Conservation (phyloP, 2,113 vertebrate species). For the Esox niger region DNA sequence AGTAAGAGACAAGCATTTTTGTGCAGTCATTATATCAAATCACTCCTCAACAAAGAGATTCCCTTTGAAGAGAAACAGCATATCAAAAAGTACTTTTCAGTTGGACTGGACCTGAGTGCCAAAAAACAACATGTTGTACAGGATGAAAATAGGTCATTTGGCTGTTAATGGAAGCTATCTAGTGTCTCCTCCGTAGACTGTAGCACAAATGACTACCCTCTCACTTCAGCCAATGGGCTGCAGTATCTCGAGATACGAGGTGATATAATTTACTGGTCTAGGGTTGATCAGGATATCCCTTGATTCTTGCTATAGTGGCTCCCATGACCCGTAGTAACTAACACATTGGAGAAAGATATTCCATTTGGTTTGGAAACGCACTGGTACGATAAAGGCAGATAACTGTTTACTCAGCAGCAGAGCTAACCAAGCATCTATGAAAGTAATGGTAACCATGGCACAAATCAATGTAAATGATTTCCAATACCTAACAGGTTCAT, state of each 20-base stretch:
- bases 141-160: neutral
- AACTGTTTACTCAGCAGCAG: slow-evolving; percentile 24
- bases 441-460: slow-evolving; percentile 24
- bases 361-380: slow-evolving; percentile 16
- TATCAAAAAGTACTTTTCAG: neutral
- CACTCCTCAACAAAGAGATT: no score
- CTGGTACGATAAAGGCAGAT: slow-evolving; percentile 26
- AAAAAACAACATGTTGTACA: no score
- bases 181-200: slow-evolving; percentile 9
- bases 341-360: neutral
- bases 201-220: neutral
- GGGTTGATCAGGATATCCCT: no score
- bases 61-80: neutral
- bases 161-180: neutral
- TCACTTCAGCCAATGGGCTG: slow-evolving; percentile 3
- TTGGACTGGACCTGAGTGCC: neutral
- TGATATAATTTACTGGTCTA: slow-evolving; percentile 15
- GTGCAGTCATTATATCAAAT: neutral
- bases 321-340: no score
- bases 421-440: slow-evolving; percentile 25
- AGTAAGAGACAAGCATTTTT: neutral
- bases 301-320: neutral
- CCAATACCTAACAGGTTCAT: slow-evolving; percentile 18
- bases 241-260: neutral
- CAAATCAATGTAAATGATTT: slow-evolving; percentile 37